Conservation (phyloP, 53 echinoderm and acorn worm genomes). For the Temnopleurus reevesii region DNA sequence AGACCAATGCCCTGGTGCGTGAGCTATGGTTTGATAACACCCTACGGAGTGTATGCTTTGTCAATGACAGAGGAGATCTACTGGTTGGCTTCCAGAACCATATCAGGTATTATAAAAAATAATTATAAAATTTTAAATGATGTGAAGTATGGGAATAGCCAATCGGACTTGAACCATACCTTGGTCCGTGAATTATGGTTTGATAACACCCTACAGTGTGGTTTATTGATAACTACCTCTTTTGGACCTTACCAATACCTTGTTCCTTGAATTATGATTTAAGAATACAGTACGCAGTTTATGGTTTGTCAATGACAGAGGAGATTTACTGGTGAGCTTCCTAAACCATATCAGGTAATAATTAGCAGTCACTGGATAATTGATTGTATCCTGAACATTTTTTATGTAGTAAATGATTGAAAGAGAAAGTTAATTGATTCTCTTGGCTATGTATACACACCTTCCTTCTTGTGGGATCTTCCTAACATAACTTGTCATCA, state of each 20-base stretch:
- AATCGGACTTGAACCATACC: slow-evolving; percentile 75
- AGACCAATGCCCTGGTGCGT: neutral
- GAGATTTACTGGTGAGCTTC: slow-evolving; percentile 85
- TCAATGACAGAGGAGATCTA: slow-evolving; percentile 55
- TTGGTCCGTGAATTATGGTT: slow-evolving; percentile 85
- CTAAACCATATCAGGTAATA: slow-evolving; percentile 89
- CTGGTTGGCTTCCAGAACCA: slow-evolving; percentile 52
- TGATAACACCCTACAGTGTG: slow-evolving; percentile 67
- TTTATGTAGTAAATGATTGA: too few relatives aligned
- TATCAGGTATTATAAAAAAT: slow-evolving; percentile 7
- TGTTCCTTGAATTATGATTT: too few relatives aligned
- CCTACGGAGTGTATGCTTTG: too few relatives aligned
- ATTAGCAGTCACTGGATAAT: too few relatives aligned
- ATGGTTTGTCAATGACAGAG: slow-evolving; percentile 91
- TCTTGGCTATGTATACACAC: too few relatives aligned
- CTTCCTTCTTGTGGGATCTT: too few relatives aligned
- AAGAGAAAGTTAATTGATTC: too few relatives aligned
- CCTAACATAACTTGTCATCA: too few relatives aligned
- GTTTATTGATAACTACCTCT: neutral
- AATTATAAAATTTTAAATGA: too few relatives aligned
- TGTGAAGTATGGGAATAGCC: too few relatives aligned
- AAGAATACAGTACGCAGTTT: slow-evolving; percentile 45
- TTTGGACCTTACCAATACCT: neutral
- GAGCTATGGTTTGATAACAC: slow-evolving; percentile 61
- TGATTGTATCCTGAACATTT: too few relatives aligned